Base-by-base conservation (phyloP, 2,797 vertebrate species). In the Agapornis canus region DNA sequence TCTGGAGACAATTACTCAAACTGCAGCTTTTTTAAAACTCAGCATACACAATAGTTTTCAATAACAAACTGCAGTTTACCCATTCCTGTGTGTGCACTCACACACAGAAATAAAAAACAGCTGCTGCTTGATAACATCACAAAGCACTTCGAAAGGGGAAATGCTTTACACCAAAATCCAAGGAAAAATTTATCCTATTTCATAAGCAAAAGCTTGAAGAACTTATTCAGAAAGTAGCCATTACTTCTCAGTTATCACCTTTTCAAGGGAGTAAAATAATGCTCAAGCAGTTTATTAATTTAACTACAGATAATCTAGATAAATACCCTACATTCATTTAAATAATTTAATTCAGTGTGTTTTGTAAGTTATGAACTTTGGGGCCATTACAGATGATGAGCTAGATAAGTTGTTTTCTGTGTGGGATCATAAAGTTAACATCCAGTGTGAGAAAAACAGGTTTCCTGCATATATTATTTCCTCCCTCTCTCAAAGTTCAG, bases 391-490 rank as follows among this genome's bases (percentile, higher is more conserved):
- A 95, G 78, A 91, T 79, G 86, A 94, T 79, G 90, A 94, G 78
- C n/a, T 82, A 96, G 95, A 59, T 78, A 92, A 96, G 80, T 47
- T 80, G 84, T 48, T 70, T 60, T 75, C 70, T 91, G 78, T 59
- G 68, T 77, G 86, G 84, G 73, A 86, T 77, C 57, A 84, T 86
- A 68, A 76, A 91, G 76, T 73, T 86, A 94, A 83, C 78, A 92
- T 82, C 77, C 71, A 96, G 89, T 76, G 73, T 96, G 94, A 96
- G 96, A 95, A 95, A 95, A 95, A 85, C 91, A 95, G 86, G 89
- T 89, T 94, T 88, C 86, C 94, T 93, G 94, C 84, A 93, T 82
- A 71, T 48, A 92, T 54, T 78, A 86, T 39, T 71, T 88, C 84
- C 89, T 92, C 79, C 72, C 59, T 89, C 78, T 61, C 79, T 76